phyloP scores from a whole-genome alignment of 2,113 vertebrate genomes.

The Saccopteryx leptura region DNA sequence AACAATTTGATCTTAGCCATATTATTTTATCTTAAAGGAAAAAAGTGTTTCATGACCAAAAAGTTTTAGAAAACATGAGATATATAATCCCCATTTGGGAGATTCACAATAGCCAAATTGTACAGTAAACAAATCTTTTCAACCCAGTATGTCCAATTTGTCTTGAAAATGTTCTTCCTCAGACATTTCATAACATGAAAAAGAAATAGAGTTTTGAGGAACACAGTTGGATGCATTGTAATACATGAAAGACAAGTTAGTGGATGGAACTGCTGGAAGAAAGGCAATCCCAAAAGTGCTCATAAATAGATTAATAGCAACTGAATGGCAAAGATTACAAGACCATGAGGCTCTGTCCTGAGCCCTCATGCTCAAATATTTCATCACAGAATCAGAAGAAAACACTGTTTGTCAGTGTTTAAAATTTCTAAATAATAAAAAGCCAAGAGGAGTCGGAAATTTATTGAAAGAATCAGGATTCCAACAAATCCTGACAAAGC shows the following conservation, averaged over 20 bases:
- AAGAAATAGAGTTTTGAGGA: neutral
- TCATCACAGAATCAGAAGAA: neutral
- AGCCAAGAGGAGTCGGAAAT: neutral
- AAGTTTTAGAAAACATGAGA: neutral
- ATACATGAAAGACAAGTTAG: neutral
- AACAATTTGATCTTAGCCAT: neutral
- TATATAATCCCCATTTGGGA: neutral
- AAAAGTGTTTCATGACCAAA: neutral
- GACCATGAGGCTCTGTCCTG: neutral
- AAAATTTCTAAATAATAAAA: conserved; percentile 28
- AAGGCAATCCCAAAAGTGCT: neutral
- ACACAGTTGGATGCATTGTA: neutral
- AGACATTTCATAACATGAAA: conserved; percentile 9
- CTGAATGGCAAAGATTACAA: neutral
- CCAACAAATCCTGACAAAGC: neutral
- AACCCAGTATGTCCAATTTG: neutral
- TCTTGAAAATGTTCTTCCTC: conserved; percentile 26
- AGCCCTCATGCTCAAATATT: neutral
- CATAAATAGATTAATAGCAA: neutral
- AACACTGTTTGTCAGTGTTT: neutral
- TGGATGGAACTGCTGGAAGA: neutral
- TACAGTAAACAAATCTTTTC: neutral
- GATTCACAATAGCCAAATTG: neutral
- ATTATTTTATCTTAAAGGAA: conserved; percentile 14
- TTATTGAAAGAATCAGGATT: conserved; percentile 21